Base-by-base conservation (phyloP, 2,797 vertebrate species). In the Steatocranus sp. region DNA sequence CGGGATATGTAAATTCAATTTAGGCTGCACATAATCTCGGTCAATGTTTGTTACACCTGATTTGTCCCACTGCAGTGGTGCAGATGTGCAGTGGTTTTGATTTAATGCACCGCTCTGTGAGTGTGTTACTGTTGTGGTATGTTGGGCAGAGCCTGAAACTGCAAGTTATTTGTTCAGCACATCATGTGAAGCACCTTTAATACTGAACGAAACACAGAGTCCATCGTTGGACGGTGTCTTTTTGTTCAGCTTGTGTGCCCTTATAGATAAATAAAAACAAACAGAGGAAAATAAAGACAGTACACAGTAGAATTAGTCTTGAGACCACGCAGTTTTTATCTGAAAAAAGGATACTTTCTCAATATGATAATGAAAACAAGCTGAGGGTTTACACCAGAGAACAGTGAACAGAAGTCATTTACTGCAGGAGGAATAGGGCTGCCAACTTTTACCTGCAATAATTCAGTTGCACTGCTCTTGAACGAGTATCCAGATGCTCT, bases 71-170 rank as follows among this genome's bases (percentile, higher is more conserved):
- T 30, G 83, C 83, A 54, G 46, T 63, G 73, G 20, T 75, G 77
- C 77, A 91, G 94, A 93, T 90, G 92, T 90, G 84, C 88, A 86
- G 78, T 58, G 77, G 46, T 80, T 76, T 54, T 74, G 80, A 49
- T n/a, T 79, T 38, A 83, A 53, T 73, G 76, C 30, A 41, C 73
- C 73, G 73, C 66, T 70, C n/a, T 32, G 48, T 79, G 43, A 85
- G 63, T 32, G 58, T 14, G 14, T 74, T 50, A 9, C 34, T 49
- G n/a, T 32, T 51, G 83, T 20, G 23, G 38, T 4, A 54, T 49
- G 48, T 11, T n/a, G 9, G 75, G n/a, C 53, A 18, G 41, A 34
- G 38, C 27, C 50, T 20, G 36, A 56, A 23, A 27, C 73, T 56
- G 49, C 25, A 11, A 1, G 46, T 20, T 49, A 75, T 63, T 63